phyloP scores from a whole-genome alignment of 2,888 invertebrate genomes.

The Andrena chrysosceles region DNA sequence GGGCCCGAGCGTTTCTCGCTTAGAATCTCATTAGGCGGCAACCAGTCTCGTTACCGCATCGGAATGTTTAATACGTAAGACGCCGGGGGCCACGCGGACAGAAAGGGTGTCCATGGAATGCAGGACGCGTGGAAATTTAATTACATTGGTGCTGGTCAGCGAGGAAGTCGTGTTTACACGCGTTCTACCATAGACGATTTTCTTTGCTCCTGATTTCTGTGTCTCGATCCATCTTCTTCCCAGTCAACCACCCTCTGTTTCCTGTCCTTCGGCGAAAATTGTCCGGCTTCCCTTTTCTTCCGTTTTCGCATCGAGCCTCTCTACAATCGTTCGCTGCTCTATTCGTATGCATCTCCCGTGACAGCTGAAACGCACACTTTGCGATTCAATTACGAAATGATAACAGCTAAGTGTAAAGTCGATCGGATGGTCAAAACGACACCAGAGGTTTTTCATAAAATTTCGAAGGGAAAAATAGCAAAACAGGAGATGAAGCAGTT shows the following conservation, averaged over 20 bases:
- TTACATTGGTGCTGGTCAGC: constrained; percentile 20
- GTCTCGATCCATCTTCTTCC: constrained; percentile 1
- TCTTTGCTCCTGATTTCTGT: constrained; percentile 5
- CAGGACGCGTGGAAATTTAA: constrained; percentile 50
- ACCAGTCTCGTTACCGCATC: constrained; percentile 54
- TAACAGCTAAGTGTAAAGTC: no score
- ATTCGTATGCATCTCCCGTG: not conserved
- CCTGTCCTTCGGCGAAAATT: constrained; percentile 1
- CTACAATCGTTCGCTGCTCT: constrained; percentile 39
- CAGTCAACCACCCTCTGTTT: not conserved
- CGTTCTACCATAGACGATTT: not conserved
- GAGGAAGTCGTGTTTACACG: not conserved
- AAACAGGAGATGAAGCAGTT: not conserved
- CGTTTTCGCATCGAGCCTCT: constrained; percentile 14
- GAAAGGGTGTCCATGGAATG: constrained; percentile 44
- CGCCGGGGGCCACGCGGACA: constrained; percentile 10
- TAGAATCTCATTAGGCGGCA: constrained; percentile 45
- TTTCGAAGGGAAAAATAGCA: not conserved
- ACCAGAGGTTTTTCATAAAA: not conserved
- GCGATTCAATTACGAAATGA: no score
- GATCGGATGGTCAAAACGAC: constrained; percentile 2
- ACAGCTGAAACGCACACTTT: no score
- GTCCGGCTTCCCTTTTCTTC: constrained; percentile 5
- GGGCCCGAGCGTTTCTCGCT: constrained; percentile 30
- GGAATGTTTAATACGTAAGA: constrained; percentile 58